A percentile compares a stretch with the other conserved stretches of the same genome.
These are phyloP conservation scores for Labeo rohita DNA, from an alignment of 2,113 vertebrate genomes.

Conservation along the genomic window DNA sequence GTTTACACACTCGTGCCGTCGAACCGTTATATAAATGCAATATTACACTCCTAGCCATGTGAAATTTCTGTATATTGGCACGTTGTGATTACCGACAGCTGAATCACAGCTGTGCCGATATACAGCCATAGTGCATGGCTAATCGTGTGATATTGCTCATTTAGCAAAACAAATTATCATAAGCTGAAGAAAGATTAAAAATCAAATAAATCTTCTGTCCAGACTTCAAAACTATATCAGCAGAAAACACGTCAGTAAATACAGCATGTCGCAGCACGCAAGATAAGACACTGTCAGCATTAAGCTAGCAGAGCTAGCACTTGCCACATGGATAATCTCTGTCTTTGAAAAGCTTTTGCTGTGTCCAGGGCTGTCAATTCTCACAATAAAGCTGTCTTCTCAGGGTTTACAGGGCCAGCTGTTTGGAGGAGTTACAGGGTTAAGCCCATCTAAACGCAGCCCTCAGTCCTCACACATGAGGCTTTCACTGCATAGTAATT, in stretches of 20 bases:
- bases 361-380: constrained; percentile 32
- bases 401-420: constrained; percentile 7
- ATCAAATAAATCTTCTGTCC: background rate
- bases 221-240: background rate
- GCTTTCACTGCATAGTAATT: constrained; percentile 1
- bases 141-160: too few relatives aligned
- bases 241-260: background rate
- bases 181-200: background rate
- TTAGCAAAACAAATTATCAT: background rate
- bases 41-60: too few relatives aligned
- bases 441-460: background rate
- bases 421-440: background rate
- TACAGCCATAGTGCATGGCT: too few relatives aligned
- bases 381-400: constrained; percentile 23
- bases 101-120: too few relatives aligned
- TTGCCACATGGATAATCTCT: constrained; percentile 41
- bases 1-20: too few relatives aligned
- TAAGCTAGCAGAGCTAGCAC: constrained; percentile 26
- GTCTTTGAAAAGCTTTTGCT: constrained; percentile 21
- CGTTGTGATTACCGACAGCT: too few relatives aligned
- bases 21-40: too few relatives aligned
- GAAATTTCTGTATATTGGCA: too few relatives aligned
- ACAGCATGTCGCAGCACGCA: background rate
- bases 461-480: constrained; percentile 13
- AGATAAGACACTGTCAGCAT: constrained; percentile 6